A percentile compares a stretch with the other conserved stretches of the same genome.
These are phyloP conservation scores for Nemotelus nigrinus DNA, from an alignment of 2,888 invertebrate species.

Conservation along the genomic window DNA sequence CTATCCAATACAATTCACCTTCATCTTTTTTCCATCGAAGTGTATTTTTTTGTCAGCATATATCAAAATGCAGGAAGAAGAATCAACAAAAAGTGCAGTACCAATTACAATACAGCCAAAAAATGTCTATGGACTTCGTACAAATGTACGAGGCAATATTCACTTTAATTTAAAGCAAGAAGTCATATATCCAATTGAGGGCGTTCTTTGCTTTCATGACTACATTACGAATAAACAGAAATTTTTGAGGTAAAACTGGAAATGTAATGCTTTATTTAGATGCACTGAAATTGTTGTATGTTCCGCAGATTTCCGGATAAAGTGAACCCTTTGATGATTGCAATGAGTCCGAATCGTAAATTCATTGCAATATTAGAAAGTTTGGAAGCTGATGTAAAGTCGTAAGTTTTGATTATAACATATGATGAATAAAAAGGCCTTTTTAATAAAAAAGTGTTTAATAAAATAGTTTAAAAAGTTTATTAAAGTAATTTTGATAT, in stretches of 20 bases:
- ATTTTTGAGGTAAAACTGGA: slow-evolving; percentile 68
- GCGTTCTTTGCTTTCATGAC: slow-evolving; percentile 79
- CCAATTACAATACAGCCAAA: slow-evolving; percentile 61
- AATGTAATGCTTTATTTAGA: slow-evolving; percentile 11
- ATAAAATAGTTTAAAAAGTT: too few relatives aligned
- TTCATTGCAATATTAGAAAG: slow-evolving; percentile 61
- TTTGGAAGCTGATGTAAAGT: slow-evolving; percentile 10
- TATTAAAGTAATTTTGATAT: too few relatives aligned
- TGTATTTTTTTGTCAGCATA: too few relatives aligned
- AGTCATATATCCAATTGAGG: slow-evolving; percentile 82
- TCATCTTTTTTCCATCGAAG: too few relatives aligned
- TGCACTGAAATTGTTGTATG: background rate
- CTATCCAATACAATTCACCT: too few relatives aligned
- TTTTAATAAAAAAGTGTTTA: too few relatives aligned
- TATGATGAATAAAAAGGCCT: too few relatives aligned
- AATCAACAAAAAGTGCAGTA: slow-evolving; percentile 37
- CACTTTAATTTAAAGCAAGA: slow-evolving; percentile 79
- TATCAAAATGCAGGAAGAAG: slow-evolving; percentile 48
- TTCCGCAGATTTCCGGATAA: slow-evolving; percentile 59
- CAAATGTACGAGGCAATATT: slow-evolving; percentile 72
- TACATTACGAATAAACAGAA: slow-evolving; percentile 77
- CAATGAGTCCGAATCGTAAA: slow-evolving; percentile 60
- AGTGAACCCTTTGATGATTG: slow-evolving; percentile 58
- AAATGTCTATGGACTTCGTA: slow-evolving; percentile 62
- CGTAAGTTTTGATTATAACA: slow-evolving; percentile 1